These are phyloP conservation scores for Phalera bucephala DNA, from an alignment of 2,888 invertebrate species.

Conservation along the genomic window DNA sequence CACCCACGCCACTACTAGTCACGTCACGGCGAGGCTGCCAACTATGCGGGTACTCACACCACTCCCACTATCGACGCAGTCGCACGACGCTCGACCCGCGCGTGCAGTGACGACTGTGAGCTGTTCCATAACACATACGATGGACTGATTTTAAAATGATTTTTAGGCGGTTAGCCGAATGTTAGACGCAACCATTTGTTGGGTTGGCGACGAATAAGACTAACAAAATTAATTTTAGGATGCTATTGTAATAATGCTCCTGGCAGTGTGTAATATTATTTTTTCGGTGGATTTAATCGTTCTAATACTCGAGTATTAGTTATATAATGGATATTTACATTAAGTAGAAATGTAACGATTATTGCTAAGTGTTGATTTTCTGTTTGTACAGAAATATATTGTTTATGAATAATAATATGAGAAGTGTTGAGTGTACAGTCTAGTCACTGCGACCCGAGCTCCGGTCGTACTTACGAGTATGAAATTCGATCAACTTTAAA, in stretches of 20 bases:
- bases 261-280: slow-evolving; percentile 74
- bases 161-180: slow-evolving; percentile 48
- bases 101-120: slow-evolving; percentile 11
- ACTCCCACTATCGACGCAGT: slow-evolving; percentile 3
- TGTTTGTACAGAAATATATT: slow-evolving; percentile 77
- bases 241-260: slow-evolving; percentile 65
- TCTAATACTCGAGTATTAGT: slow-evolving; percentile 83
- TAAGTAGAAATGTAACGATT: slow-evolving; percentile 77
- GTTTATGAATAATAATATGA: slow-evolving; percentile 70
- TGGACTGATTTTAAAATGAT: slow-evolving; percentile 42
- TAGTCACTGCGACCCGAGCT: slow-evolving; percentile 79
- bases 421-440: slow-evolving; percentile 81
- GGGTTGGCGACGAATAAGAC: slow-evolving; percentile 70
- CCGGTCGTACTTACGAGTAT: slow-evolving; percentile 66
- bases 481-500: slow-evolving; percentile 67
- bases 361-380: slow-evolving; percentile 79
- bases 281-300: slow-evolving; percentile 75
- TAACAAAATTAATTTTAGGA: slow-evolving; percentile 75
- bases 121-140: slow-evolving; percentile 21
- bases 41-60: background rate
- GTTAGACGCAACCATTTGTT: slow-evolving; percentile 50
- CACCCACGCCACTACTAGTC: slow-evolving; percentile 10
- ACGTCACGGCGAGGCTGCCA: slow-evolving; percentile 9
- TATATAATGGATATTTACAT: slow-evolving; percentile 73
- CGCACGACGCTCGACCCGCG: slow-evolving; percentile 18